These are phyloP conservation scores for Panurus biarmicus DNA, from an alignment of 2,113 vertebrate genomes.

Conservation along the genomic window DNA sequence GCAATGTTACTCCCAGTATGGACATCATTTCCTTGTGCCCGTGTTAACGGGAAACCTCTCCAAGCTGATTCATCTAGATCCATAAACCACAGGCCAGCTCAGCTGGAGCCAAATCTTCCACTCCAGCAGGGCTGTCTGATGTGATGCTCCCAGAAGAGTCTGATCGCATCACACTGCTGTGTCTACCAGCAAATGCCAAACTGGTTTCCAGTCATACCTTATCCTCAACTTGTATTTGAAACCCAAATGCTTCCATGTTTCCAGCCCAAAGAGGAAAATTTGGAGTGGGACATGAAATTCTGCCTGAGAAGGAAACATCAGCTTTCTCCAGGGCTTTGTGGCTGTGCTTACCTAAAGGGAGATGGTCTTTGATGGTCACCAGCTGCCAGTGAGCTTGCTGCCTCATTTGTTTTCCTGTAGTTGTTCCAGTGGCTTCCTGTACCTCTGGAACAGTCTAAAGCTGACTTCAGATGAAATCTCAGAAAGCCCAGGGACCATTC, in stretches of 20 bases:
- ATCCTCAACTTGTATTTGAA: fast-evolving
- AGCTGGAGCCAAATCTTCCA: background rate
- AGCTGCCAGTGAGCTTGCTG: background rate
- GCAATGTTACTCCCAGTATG: background rate
- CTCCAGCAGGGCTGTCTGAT: background rate
- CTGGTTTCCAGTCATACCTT: background rate
- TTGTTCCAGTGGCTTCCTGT: background rate
- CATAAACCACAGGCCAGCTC: background rate
- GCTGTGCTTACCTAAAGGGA: background rate
- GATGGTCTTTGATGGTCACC: background rate
- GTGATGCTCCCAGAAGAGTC: background rate
- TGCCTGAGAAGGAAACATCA: background rate
- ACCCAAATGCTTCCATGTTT: fast-evolving
- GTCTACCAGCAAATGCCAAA: background rate
- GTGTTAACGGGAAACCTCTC: background rate
- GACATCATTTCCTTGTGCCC: background rate
- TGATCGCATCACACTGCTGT: fast-evolving
- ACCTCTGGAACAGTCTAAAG: background rate
- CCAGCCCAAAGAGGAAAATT: background rate
- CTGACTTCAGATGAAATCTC: background rate
- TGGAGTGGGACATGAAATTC: background rate
- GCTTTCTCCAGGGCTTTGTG: background rate
- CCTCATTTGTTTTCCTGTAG: background rate
- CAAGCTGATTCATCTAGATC: background rate
- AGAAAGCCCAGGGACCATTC: background rate